These are phyloP conservation scores for Pangasianodon hypophthalmus DNA, from an alignment of 2,113 vertebrate species.

Conservation along the genomic window DNA sequence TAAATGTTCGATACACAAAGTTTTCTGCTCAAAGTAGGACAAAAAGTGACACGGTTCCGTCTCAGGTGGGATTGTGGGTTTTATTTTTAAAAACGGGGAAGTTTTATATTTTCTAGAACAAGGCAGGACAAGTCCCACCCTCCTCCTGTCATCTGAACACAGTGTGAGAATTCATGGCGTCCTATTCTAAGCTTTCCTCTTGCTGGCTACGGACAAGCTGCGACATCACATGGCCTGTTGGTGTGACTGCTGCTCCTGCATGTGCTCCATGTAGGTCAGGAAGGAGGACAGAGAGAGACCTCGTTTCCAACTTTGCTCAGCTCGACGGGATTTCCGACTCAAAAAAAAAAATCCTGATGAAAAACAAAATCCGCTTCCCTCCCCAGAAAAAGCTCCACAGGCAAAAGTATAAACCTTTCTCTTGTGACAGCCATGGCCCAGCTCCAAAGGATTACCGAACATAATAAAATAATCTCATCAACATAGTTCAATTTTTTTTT, in stretches of 20 bases:
- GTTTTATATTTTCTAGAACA: conserved; percentile 60
- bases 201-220: conserved; percentile 49
- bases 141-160: conserved; percentile 59
- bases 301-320: conserved; percentile 46
- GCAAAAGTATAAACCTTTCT: conserved; percentile 45
- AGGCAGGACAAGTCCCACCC: conserved; percentile 70
- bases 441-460: conserved; percentile 42
- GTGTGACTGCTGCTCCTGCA: conserved; percentile 59
- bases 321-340: conserved; percentile 40
- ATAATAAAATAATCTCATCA: conserved; percentile 55
- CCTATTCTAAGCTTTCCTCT: conserved; percentile 58
- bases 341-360: conserved; percentile 23
- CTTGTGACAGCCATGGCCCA: conserved; percentile 21
- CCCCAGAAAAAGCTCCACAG: conserved; percentile 29
- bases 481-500: conserved; percentile 22
- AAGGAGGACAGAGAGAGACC: conserved; percentile 65
- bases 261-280: conserved; percentile 75
- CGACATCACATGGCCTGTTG: conserved; percentile 47
- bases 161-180: conserved; percentile 56
- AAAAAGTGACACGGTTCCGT: conserved; percentile 74
- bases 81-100: conserved; percentile 75
- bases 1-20: conserved; percentile 62
- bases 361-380: conserved; percentile 48
- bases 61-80: conserved; percentile 75
- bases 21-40: conserved; percentile 74